Base-by-base conservation (phyloP, 2,797 vertebrate genomes). In the Danio choprae region DNA sequence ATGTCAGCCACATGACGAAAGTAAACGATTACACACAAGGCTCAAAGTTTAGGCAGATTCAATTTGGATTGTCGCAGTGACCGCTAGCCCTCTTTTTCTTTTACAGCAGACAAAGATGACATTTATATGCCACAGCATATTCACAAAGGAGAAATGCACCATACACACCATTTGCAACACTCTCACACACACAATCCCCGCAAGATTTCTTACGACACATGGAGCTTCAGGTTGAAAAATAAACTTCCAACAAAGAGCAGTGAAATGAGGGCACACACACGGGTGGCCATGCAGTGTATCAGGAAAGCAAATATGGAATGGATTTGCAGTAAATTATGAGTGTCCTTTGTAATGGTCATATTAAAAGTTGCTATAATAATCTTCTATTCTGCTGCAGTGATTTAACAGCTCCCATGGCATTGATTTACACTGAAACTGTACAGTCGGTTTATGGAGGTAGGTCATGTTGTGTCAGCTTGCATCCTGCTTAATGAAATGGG, bases 41-140 rank as follows among this genome's bases (percentile, higher is more conserved):
- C 71, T 91, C 83, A 89, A 87, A 89, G 88, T 89, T 89, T 87
- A 86, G 87, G 85, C 86, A 88, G 84, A 89, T 91, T 90, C 86
- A 88, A 91, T 91, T 90, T 89, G 85, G 87, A 90, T 89, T 81
- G 81, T 43, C 67, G 75, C 65, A 78, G 89, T 88, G 89, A 93
- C 91, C 91, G 90, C 91, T 93, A 91, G 87, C 92, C 92, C 91
- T 92, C 91, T 93, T 92, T 90, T 79, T 92, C 91, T 93, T 92
- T 90, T 80, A 82, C 88, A 89, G 89, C 88, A 89, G 90, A 91
- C 91, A 90, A 91, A 87, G 64, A 75, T 83, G 81, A 85, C 85
- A 75, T 84, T 89, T 84, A 86, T 58, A 48, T 83, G 84, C 77
- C 87, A 91, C 90, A 91, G 91, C 92, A 93, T 93, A 93, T 94